Evolutionary conservation across 2,888 invertebrate genomes (phyloP).

Genomic region (Drosophila putrida): DNA sequence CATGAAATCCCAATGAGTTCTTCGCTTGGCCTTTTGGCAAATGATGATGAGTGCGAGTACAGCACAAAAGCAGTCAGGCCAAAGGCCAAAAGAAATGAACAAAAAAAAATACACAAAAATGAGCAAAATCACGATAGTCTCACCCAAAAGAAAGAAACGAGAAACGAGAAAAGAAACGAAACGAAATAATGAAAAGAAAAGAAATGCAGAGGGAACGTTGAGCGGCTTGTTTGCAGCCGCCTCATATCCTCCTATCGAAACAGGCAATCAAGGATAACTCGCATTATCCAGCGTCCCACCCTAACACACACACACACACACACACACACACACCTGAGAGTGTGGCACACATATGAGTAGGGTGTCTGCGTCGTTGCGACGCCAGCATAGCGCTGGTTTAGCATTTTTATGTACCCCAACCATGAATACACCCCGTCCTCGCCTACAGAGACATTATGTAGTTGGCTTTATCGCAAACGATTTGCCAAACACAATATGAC

Average conservation of each 20-base stretch:
- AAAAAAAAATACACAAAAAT: constrained; percentile 17
- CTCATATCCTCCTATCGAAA: constrained; percentile 69
- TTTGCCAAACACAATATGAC: constrained; percentile 79
- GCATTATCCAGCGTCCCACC: constrained; percentile 58
- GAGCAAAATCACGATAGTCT: constrained; percentile 58
- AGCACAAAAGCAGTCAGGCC: constrained; percentile 53
- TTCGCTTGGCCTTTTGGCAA: constrained; percentile 49
- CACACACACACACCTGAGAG: constrained; percentile 13
- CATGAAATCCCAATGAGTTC: constrained; percentile 50
- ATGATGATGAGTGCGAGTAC: constrained; percentile 51
- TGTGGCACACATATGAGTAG: constrained; percentile 23
- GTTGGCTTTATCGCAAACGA: constrained; percentile 81
- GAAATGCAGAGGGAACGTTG: constrained; percentile 32
- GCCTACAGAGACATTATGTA: constrained; percentile 77
- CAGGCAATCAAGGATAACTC: constrained; percentile 78
- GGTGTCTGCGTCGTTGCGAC: constrained; percentile 61
- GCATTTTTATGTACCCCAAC: constrained; percentile 70
- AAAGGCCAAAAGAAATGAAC: constrained; percentile 48
- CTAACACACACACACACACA: constrained; percentile 19
- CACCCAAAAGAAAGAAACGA: constrained; percentile 23
- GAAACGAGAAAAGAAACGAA: constrained; percentile 22
- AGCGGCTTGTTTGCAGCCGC: constrained; percentile 64
- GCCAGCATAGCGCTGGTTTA: constrained; percentile 75
- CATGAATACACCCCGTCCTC: constrained; percentile 25
- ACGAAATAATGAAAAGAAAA: constrained; percentile 11